Evolutionary conservation across 2,797 vertebrate species (phyloP).

Genomic region (Cyclura pinguis): DNA sequence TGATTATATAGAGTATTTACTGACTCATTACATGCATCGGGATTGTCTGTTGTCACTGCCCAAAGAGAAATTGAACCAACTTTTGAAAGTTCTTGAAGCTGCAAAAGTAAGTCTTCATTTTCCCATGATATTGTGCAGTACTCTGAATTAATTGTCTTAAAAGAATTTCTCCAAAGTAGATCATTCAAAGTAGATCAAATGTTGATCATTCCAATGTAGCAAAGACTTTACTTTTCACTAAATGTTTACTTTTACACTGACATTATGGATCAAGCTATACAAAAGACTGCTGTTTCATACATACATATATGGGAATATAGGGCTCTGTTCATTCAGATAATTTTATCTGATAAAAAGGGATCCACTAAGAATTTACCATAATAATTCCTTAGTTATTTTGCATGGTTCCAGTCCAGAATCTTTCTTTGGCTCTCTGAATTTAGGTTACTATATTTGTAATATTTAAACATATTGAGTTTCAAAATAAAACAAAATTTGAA

Average conservation of each 20-base stretch:
- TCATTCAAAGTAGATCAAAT: background rate
- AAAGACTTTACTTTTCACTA: background rate
- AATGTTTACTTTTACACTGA: background rate
- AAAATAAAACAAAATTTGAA: background rate
- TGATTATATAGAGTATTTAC: slow-evolving; percentile 88
- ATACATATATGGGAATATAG: background rate
- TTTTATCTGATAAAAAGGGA: background rate
- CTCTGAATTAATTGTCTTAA: background rate
- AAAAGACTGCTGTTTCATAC: background rate
- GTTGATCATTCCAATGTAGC: background rate
- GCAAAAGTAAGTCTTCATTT: slow-evolving; percentile 83
- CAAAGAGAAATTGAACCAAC: slow-evolving; percentile 81
- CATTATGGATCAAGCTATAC: background rate
- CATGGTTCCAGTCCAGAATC: background rate
- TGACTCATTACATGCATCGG: slow-evolving; percentile 83
- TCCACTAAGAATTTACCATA: background rate
- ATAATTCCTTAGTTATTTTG: background rate
- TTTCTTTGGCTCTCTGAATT: background rate
- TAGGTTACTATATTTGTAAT: background rate
- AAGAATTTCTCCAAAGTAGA: background rate
- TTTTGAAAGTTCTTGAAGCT: slow-evolving; percentile 83
- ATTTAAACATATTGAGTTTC: background rate
- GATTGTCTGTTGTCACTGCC: slow-evolving; percentile 82
- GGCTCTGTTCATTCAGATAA: background rate
- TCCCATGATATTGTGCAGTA: background rate